Evolutionary conservation across 92 coral and sea anemone species (phyloP).

Genomic region (Isaurus tuberculatus): DNA sequence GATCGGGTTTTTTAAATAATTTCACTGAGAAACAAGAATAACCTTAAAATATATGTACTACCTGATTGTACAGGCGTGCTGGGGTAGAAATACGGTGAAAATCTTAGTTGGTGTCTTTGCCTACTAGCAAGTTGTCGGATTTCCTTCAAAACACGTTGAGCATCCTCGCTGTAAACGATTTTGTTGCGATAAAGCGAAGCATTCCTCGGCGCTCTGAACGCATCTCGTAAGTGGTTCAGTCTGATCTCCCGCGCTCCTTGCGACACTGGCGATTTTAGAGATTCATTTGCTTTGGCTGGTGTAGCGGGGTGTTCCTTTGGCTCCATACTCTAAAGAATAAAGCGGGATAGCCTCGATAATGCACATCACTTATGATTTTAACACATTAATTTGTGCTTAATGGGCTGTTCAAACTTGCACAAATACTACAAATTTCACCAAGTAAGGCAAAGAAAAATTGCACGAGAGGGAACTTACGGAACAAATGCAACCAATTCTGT

Average conservation of each 20-base stretch:
- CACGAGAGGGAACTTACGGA: too few species aligned
- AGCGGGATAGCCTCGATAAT: background rate
- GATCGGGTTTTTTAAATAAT: too few species aligned
- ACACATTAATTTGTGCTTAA: background rate
- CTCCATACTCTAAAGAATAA: background rate
- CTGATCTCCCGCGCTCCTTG: background rate
- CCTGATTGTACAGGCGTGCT: background rate
- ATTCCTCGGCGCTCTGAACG: background rate
- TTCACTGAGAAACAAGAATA: too few species aligned
- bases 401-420: background rate
- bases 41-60: too few species aligned
- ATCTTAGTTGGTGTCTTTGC: background rate
- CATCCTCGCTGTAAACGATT: constrained; percentile 63
- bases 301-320: background rate
- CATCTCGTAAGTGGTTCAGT: constrained; percentile 19
- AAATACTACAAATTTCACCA: too few species aligned
- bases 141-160: constrained; percentile 75
- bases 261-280: background rate
- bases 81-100: constrained; percentile 14
- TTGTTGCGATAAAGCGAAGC: constrained; percentile 42
- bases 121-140: constrained; percentile 59
- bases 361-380: background rate
- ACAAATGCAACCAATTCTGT: too few species aligned
- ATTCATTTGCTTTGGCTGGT: background rate
- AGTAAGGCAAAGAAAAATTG: too few species aligned